Evolutionary conservation across 2,888 invertebrate species (phyloP).

Genomic region (Diachrysia chrysitis): DNA sequence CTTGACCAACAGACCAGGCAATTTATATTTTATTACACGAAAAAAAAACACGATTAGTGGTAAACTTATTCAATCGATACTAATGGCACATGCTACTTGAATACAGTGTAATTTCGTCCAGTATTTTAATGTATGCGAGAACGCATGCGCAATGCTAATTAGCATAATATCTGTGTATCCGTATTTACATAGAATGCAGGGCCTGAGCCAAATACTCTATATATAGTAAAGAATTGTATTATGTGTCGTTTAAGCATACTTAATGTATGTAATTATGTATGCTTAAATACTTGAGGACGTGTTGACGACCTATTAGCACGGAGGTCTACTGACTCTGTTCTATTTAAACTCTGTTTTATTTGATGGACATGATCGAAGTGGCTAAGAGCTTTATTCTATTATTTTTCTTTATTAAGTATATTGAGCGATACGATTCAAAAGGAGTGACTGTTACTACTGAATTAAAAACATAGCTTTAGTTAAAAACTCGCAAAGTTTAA

Average conservation of each 20-base stretch:
- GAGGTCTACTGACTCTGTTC: background rate
- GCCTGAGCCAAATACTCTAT: conserved; percentile 59
- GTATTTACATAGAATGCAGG: conserved; percentile 62
- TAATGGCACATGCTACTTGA: background rate
- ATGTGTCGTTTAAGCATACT: conserved; percentile 17
- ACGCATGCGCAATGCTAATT: conserved; percentile 24
- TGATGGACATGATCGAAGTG: no score
- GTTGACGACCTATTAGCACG: conserved; percentile 17
- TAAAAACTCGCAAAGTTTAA: no score
- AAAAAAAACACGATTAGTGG: no score
- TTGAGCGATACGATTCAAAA: no score
- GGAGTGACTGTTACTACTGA: no score
- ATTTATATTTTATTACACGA: no score
- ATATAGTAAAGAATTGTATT: conserved; percentile 41
- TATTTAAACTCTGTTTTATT: no score
- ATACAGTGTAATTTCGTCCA: conserved; percentile 3
- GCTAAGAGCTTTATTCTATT: no score
- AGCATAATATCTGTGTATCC: conserved; percentile 42
- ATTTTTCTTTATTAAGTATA: no score
- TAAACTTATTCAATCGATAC: no score
- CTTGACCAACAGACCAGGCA: no score
- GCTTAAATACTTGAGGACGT: background rate
- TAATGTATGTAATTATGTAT: conserved; percentile 11
- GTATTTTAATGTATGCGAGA: conserved; percentile 45
- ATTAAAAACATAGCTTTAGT: no score